Base-by-base conservation (phyloP, 2,888 invertebrate species). In the Chironomus riparius region DNA sequence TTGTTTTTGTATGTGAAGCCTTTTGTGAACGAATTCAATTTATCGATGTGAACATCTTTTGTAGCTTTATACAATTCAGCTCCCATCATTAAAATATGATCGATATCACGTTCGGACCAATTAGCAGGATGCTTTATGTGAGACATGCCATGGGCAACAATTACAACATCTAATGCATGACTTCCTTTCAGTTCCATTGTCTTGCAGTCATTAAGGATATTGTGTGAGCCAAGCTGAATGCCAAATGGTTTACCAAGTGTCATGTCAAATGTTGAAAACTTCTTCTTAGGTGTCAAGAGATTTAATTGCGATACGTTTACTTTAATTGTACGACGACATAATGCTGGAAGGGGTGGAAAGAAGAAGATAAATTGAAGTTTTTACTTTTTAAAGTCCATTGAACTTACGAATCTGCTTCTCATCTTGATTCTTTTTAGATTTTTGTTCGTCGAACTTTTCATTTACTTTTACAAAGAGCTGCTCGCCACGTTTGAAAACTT, bases 141-240 rank as follows among this genome's bases (percentile, higher is more conserved):
- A 47, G 38, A 18, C 47, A 68, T 47, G 6, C 68, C 74, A 68
- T 68, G 74, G 38, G 74, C 74, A 65, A 75, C 74, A 15, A 75
- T 12, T 15, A 75, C 13, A 24, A 18, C 18, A 24, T 75, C 74
- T 13, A 68, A n/a, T n/a, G 74, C 74, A 15, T 75, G 74, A 13
- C 21, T 47, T 24, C 48, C 48, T 10, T 15, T 50, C 18, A 48
- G 13, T 12, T 75, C 62, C 7, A 18, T n/a, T 5, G 62, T n/a
- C n/a, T 56, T 56, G 5, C 22, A 38, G 4, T 75, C 68, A 47
- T 47, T 75, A 13, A 13, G 3, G 24, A 75, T 48, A n/a, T 24
- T 68, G 4, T 47, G 38, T 22, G 48, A 47, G 4, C 74, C 74
- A 21, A 68, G 50, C 68, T 48, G 48, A 48, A 75, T 68, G 24